phyloP scores from a whole-genome alignment of 2,113 vertebrate species.

The Myrmecobius fasciatus region DNA sequence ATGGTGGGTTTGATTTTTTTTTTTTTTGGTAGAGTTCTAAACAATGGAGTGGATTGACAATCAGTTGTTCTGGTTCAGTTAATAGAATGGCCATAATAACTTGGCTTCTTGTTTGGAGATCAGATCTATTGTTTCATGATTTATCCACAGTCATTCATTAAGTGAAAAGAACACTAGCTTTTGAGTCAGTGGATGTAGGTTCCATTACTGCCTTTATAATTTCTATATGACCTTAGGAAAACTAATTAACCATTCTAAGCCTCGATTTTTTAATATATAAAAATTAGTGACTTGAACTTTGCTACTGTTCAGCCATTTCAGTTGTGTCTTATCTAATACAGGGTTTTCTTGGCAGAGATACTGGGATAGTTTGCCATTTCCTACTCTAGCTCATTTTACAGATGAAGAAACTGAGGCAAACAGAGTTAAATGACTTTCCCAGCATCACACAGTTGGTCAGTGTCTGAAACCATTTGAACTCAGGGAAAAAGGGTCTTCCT shows the following conservation, averaged over 20 bases:
- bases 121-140: not conserved
- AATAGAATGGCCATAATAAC: conserved; percentile 8
- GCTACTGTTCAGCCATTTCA: not conserved
- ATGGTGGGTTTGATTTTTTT: not conserved
- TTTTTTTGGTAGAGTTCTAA: conserved; percentile 12
- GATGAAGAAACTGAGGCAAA: not conserved
- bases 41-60: not conserved
- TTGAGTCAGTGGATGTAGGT: not conserved
- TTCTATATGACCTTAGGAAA: not conserved
- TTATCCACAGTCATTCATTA: not conserved
- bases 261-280: not conserved
- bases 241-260: not conserved
- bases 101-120: not conserved
- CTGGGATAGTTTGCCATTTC: not conserved
- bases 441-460: not conserved
- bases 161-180: not conserved
- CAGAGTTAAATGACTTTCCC: not conserved
- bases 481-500: not conserved
- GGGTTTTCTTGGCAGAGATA: not conserved
- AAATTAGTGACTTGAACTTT: not conserved
- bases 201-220: not conserved
- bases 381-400: not conserved
- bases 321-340: not conserved
- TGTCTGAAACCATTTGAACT: not conserved
- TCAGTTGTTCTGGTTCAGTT: not conserved